Evolutionary conservation across 2,888 invertebrate genomes (phyloP), one percentile per base, ranked within the genome.

Genomic region (Campopleginae sp.): DNA sequence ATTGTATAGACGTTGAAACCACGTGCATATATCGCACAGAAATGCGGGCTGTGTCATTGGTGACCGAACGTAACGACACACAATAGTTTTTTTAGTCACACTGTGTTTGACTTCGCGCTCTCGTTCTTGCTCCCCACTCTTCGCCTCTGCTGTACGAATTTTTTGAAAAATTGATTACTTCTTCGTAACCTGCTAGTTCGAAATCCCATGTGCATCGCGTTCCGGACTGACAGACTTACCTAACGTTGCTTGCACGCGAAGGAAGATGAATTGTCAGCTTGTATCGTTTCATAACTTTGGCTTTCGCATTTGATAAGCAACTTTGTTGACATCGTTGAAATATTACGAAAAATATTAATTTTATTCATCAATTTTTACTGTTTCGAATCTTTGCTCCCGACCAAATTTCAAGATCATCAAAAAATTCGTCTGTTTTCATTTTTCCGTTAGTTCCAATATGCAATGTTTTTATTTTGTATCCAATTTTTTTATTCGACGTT

Each of bases 1-100:
- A 6, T 23, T 54, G 14, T 38, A 54, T 72, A 42, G 33, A 23
- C 51, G 33, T 10, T 54, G 38, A 38, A 38, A 6, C 19, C 70
- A 27, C n/a, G 33, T 63, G 58, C 19, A 38, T n/a, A 63, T 66
- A 61, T n/a, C 65, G 38, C 23, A 65, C 70, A 68, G 51, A 76
- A 54, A 23, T 79, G 71, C 68, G 58, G 77, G 72, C 46, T 80
- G 65, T 65, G 76, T 48, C 48, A 66, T 33, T 38, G 65, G 58
- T 65, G 27, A 63, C 74, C 81, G 81, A 46, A 78, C 66, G 63
- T 65, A 71, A 85, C 78, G 78, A 85, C 84, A 85, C 81, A 78
- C 84, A 78, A 85, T 78, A 81, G 78, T 68, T 85, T 85, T 85
- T 82, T 79, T 71, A 75, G 65, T 48, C 74, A 80, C 63, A 81